phyloP scores from a whole-genome alignment of 2,888 invertebrate genomes.

The Polydrusus tereticollis region DNA sequence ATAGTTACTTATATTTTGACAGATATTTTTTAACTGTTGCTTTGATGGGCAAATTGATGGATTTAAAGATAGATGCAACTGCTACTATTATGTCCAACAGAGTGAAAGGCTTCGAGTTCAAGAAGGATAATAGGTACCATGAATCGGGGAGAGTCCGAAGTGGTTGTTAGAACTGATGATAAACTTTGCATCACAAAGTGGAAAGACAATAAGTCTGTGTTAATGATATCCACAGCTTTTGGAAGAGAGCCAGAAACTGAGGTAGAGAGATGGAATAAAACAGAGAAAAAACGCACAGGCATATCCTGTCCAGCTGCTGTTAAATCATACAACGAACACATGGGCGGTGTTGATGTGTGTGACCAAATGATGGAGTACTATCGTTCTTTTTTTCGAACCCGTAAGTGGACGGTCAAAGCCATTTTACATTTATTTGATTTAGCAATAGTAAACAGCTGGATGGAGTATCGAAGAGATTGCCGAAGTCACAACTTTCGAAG shows the following conservation, averaged over 20 bases:
- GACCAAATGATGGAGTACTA: constrained; percentile 58
- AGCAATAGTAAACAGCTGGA: background rate
- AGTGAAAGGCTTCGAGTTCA: background rate
- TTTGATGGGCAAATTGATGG: background rate
- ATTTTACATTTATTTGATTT: background rate
- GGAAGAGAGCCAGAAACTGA: constrained; percentile 53
- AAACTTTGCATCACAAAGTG: constrained; percentile 48
- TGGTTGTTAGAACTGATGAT: constrained; percentile 51
- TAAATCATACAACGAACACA: constrained; percentile 55
- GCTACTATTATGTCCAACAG: background rate
- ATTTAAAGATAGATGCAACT: background rate
- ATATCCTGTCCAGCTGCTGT: constrained; percentile 56
- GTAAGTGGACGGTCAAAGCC: background rate
- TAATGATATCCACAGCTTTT: constrained; percentile 53
- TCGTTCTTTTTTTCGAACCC: constrained; percentile 45
- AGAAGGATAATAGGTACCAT: constrained; percentile 29
- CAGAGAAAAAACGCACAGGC: constrained; percentile 28
- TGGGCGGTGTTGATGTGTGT: constrained; percentile 57
- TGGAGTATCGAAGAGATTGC: background rate
- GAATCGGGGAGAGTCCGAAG: constrained; percentile 48
- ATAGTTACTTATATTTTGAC: background rate
- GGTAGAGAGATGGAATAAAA: constrained; percentile 27
- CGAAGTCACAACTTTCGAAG: too few relatives aligned
- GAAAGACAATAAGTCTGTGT: constrained; percentile 39
- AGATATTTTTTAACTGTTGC: background rate